These are phyloP conservation scores for Tenualosa thibaudeaui DNA, from an alignment of 2,797 vertebrate genomes.

Conservation along the genomic window DNA sequence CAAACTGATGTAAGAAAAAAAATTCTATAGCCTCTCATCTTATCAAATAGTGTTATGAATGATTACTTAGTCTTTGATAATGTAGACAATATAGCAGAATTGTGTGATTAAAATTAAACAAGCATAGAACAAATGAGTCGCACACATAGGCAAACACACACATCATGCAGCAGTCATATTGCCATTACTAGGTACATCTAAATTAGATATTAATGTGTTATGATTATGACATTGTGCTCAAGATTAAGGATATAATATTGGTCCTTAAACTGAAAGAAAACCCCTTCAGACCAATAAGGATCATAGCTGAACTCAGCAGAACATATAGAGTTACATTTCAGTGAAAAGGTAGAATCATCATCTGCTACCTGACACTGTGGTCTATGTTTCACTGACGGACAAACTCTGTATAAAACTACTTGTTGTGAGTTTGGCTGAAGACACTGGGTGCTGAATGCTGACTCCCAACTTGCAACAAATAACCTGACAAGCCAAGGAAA, in stretches of 20 bases:
- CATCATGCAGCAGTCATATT: too few relatives aligned
- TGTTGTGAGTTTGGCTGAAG: slow-evolving; percentile 4
- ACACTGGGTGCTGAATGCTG: slow-evolving; percentile 4
- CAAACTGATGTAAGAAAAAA: too few relatives aligned
- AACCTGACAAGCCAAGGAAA: slow-evolving; percentile 17
- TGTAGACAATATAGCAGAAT: too few relatives aligned
- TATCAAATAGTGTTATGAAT: too few relatives aligned
- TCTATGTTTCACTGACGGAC: background rate
- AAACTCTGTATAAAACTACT: background rate
- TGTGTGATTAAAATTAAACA: too few relatives aligned
- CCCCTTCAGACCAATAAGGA: background rate
- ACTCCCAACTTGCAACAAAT: background rate
- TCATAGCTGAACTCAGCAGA: background rate
- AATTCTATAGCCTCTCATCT: too few relatives aligned
- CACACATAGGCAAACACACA: too few relatives aligned
- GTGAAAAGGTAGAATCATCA: background rate
- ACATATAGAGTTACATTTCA: background rate
- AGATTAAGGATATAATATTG: background rate
- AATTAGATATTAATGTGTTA: too few relatives aligned
- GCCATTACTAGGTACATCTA: too few relatives aligned
- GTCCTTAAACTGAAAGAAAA: background rate
- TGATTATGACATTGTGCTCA: background rate
- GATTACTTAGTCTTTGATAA: too few relatives aligned
- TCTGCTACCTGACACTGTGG: background rate
- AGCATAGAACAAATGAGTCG: too few relatives aligned